Evolutionary conservation across 2,797 vertebrate genomes (phyloP).

Genomic region (Thripadectes ignobilis): DNA sequence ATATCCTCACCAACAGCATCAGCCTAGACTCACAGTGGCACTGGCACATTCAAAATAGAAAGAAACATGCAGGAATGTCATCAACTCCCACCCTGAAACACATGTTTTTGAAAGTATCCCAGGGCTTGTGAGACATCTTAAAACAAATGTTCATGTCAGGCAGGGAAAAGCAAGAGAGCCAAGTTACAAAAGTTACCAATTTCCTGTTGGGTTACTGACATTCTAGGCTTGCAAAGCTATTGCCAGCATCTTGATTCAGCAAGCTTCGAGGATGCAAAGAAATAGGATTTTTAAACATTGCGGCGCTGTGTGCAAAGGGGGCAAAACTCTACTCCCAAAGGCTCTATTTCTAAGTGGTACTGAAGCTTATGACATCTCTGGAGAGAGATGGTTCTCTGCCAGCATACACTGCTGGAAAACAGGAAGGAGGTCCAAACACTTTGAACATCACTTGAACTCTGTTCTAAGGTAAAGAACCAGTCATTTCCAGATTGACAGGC

Average conservation of each 20-base stretch:
- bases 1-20: not conserved
- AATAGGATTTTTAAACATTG: not conserved
- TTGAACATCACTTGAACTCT: not conserved
- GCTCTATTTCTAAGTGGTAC: not conserved
- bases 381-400: not conserved
- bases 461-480: not conserved
- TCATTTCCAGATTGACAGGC: not conserved
- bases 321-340: not conserved
- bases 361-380: not conserved
- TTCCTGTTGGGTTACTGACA: not conserved
- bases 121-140: not conserved
- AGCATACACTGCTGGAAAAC: not conserved
- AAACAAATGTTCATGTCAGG: not conserved
- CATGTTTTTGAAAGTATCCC: not conserved
- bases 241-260: not conserved
- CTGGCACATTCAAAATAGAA: not conserved
- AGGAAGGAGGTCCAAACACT: not conserved
- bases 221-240: not conserved
- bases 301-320: not conserved
- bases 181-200: not conserved
- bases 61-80: not conserved
- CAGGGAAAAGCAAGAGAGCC: not conserved
- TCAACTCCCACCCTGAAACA: not conserved
- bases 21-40: not conserved
- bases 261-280: not conserved